Conservation (phyloP, 2,113 vertebrate species). For the Microtus oregoni region DNA sequence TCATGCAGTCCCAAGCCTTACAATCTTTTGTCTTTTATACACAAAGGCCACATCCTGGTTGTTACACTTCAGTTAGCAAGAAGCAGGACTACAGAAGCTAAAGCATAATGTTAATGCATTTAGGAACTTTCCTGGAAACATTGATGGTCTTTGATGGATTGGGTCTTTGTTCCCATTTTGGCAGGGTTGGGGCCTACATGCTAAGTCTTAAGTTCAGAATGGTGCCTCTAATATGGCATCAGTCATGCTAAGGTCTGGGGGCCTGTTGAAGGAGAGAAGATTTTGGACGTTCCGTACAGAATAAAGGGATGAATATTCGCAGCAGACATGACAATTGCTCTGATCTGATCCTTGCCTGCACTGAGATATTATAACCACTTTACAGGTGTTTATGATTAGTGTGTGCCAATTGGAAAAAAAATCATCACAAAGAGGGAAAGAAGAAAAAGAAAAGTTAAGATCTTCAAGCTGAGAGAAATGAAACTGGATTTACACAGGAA, state of each 20-base stretch:
- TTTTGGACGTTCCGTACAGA: not conserved
- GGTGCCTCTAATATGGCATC: too few species aligned
- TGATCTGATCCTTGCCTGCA: not conserved
- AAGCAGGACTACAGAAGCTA: not conserved
- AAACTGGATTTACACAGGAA: not conserved
- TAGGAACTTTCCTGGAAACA: not conserved
- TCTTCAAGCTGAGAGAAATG: not conserved
- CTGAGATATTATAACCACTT: not conserved
- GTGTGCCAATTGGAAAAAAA: not conserved
- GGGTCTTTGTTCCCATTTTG: not conserved
- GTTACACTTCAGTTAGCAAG: not conserved
- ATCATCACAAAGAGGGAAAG: not conserved
- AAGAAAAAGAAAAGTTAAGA: not conserved
- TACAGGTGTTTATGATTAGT: not conserved
- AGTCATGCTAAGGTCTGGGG: not conserved
- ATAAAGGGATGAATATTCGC: not conserved
- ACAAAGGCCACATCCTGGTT: not conserved
- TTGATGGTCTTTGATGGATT: not conserved
- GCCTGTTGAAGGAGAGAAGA: not conserved
- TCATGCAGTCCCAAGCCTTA: not conserved
- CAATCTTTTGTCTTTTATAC: not conserved
- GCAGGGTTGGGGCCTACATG: not conserved
- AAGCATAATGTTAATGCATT: not conserved
- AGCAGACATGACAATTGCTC: not conserved
- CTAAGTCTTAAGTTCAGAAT: not conserved